phyloP scores from a whole-genome alignment of 2,797 vertebrate species.

The Streptopelia turtur region DNA sequence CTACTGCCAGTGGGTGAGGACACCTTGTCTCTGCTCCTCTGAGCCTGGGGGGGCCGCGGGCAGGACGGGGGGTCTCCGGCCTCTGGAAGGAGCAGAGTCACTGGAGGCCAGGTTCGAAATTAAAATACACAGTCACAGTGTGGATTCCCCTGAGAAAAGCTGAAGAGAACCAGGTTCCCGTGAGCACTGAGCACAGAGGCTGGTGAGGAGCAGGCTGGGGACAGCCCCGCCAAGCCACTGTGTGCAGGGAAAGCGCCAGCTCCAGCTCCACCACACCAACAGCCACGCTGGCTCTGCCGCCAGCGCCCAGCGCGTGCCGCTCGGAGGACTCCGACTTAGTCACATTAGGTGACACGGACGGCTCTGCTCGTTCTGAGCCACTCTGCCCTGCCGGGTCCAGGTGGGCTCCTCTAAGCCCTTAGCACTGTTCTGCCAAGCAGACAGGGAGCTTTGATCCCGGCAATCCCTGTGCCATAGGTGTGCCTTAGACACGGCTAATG shows the following conservation, averaged over 20 bases:
- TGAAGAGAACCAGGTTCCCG: neutral
- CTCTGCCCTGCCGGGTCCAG: neutral
- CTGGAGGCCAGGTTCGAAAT: neutral
- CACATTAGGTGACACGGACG: rapidly evolving
- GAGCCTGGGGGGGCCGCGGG: rapidly evolving
- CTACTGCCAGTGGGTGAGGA: neutral
- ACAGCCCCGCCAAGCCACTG: no score
- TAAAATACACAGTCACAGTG: neutral
- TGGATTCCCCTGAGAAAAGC: neutral
- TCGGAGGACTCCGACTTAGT: no score
- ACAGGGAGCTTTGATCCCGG: neutral
- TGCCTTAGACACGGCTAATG: neutral
- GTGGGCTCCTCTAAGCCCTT: rapidly evolving
- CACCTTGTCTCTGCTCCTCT: neutral
- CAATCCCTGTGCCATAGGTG: neutral
- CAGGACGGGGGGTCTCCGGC: no score
- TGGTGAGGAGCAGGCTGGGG: neutral
- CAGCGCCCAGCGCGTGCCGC: no score
- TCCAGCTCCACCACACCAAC: no score
- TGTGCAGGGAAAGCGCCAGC: neutral
- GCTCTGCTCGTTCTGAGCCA: neutral
- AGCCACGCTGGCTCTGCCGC: no score
- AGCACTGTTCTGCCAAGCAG: rapidly evolving
- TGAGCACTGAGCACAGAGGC: neutral
- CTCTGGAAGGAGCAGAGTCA: neutral